A percentile compares a stretch with the other conserved stretches of the same genome.
These are phyloP conservation scores for Dugesia japonica DNA, from an alignment of 2,888 invertebrate species.

Conservation along the genomic window DNA sequence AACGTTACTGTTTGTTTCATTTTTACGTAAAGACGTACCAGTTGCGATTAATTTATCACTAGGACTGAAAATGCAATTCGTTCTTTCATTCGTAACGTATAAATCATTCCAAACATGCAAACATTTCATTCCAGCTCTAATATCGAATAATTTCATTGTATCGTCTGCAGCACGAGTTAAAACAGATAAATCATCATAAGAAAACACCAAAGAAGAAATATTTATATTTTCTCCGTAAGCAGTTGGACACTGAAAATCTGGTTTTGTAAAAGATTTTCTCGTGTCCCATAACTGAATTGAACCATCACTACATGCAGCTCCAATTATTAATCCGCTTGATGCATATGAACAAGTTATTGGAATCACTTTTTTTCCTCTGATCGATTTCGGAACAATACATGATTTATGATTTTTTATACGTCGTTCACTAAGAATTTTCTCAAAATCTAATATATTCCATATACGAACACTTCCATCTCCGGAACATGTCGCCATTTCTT, in stretches of 20 bases:
- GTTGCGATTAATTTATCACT: constrained; percentile 75
- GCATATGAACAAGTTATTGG: constrained; percentile 70
- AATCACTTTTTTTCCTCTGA: constrained; percentile 63
- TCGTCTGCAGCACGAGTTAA: constrained; percentile 55
- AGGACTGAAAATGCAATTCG: constrained; percentile 66
- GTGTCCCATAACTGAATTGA: constrained; percentile 93
- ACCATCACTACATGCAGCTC: constrained; percentile 80
- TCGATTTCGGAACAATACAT: constrained; percentile 61
- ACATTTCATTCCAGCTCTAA: constrained; percentile 65
- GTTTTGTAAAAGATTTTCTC: constrained; percentile 63
- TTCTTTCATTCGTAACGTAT: constrained; percentile 38
- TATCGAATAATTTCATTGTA: constrained; percentile 82
- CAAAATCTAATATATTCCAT: background rate
- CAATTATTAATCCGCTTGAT: constrained; percentile 68
- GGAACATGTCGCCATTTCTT: constrained; percentile 81
- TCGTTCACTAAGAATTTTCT: constrained; percentile 25
- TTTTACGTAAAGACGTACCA: constrained; percentile 62
- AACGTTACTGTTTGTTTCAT: constrained; percentile 39
- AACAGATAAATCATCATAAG: constrained; percentile 49
- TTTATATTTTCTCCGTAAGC: constrained; percentile 64
- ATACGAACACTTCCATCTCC: background rate
- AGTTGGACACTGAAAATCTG: constrained; percentile 54
- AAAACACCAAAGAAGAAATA: constrained; percentile 68
- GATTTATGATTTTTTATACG: constrained; percentile 57
- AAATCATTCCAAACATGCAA: constrained; percentile 44